Evolutionary conservation across 2,113 vertebrate genomes (phyloP).

Genomic region (Xenopus laevis): DNA sequence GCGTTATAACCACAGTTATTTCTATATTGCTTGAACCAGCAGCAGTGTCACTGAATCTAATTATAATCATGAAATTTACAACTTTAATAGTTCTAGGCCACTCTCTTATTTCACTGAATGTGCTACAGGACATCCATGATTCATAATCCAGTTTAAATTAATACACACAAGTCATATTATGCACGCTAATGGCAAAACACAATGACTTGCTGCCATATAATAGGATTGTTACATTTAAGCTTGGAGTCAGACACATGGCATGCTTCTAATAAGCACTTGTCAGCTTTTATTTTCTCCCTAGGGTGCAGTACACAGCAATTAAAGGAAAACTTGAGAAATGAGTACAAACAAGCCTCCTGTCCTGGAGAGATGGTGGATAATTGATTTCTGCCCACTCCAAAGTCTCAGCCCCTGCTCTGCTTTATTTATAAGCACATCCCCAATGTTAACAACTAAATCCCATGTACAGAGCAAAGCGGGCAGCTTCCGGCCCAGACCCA

Average conservation of each 20-base stretch:
- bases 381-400: slow-evolving; percentile 10
- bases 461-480: no score
- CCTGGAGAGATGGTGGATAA: slow-evolving; percentile 1
- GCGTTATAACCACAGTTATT: no score
- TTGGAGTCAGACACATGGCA: background rate
- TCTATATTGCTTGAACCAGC: no score
- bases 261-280: slow-evolving; percentile 13
- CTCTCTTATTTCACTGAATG: no score
- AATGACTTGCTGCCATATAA: background rate
- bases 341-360: background rate
- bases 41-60: no score
- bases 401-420: no score
- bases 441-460: no score
- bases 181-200: background rate
- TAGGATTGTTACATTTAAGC: slow-evolving; percentile 2
- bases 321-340: slow-evolving; percentile 3
- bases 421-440: no score
- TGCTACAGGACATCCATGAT: background rate
- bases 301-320: background rate
- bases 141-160: background rate
- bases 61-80: no score
- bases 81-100: no score
- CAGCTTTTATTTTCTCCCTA: slow-evolving; percentile 9
- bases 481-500: no score
- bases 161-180: background rate